phyloP scores from a whole-genome alignment of 1,140 invertebrate genomes.

The Trichonephila clavata region DNA sequence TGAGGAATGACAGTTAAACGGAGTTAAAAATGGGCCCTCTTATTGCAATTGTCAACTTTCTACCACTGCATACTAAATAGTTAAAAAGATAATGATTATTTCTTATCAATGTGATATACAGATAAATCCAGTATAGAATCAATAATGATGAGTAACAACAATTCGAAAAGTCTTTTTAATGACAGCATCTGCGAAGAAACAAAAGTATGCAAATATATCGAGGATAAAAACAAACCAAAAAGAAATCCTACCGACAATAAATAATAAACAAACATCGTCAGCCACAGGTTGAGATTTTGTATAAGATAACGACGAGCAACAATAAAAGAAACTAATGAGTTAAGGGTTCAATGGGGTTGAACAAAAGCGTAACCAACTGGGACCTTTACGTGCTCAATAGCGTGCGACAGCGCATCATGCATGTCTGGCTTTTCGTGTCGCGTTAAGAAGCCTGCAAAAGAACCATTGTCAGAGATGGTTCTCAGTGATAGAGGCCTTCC shows the following conservation, averaged over 20 bases:
- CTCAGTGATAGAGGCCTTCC: slow-evolving; percentile 5
- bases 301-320: slow-evolving; percentile 39
- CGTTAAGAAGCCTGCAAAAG: neutral
- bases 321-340: slow-evolving; percentile 65
- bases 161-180: neutral
- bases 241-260: neutral
- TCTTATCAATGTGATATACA: no score
- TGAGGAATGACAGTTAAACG: no score
- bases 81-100: no score
- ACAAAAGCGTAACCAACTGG: slow-evolving; percentile 64
- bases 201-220: neutral
- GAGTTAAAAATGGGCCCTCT: no score
- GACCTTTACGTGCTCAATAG: slow-evolving; percentile 73
- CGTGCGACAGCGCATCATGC: slow-evolving; percentile 69
- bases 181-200: neutral
- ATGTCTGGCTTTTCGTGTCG: slow-evolving; percentile 46
- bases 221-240: neutral
- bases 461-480: slow-evolving; percentile 47
- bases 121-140: no score
- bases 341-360: slow-evolving; percentile 72
- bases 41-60: no score
- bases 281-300: neutral
- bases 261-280: slow-evolving; percentile 40
- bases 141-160: neutral
- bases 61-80: no score